Evolutionary conservation across 2,797 vertebrate genomes (phyloP).

Genomic region (Momotus momota): DNA sequence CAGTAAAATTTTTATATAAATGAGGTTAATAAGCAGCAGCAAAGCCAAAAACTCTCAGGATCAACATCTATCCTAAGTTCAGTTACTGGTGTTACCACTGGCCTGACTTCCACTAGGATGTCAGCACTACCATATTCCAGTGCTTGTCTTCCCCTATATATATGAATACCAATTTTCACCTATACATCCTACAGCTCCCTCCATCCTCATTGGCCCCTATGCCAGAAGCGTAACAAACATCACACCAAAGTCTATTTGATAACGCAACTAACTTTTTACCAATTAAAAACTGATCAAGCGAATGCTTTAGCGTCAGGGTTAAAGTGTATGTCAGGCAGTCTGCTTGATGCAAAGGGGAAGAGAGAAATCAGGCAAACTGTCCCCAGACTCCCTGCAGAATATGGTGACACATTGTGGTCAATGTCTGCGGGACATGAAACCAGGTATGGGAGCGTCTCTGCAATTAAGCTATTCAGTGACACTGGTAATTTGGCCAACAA

Average conservation of each 20-base stretch:
- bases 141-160: not conserved
- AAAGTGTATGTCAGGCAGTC: not conserved
- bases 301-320: not conserved
- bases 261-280: not conserved
- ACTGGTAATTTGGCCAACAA: not conserved
- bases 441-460: not conserved
- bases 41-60: not conserved
- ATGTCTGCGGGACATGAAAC: not conserved
- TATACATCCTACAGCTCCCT: not conserved
- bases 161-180: not conserved
- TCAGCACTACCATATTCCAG: accelerated
- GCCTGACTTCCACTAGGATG: not conserved
- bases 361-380: not conserved
- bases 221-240: not conserved
- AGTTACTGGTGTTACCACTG: not conserved
- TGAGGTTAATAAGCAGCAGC: not conserved
- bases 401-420: accelerated
- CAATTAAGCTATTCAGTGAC: not conserved
- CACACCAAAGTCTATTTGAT: not conserved
- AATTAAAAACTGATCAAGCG: not conserved
- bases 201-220: not conserved
- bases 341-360: not conserved
- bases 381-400: not conserved
- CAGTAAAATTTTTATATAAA: not conserved
- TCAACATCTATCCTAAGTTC: not conserved